Conservation (phyloP, 2,797 vertebrate genomes). For the Morelia viridis region DNA sequence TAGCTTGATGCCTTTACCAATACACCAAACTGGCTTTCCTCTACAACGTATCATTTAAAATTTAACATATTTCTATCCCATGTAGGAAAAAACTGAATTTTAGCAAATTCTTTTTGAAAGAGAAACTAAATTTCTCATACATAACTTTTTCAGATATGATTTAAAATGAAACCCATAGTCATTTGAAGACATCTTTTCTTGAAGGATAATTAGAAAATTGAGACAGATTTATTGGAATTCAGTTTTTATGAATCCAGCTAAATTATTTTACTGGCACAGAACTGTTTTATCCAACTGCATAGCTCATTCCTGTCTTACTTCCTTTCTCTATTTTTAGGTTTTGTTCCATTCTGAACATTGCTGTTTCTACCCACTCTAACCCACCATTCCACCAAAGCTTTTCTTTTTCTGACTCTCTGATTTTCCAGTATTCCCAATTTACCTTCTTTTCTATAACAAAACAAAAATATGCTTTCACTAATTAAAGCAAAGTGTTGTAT, state of each 20-base stretch:
- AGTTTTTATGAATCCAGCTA: constrained; percentile 28
- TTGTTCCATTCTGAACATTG: constrained; percentile 10
- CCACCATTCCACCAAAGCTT: constrained; percentile 7
- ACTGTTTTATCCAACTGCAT: not conserved
- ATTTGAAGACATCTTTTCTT: not conserved
- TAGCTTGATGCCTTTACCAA: too few species aligned
- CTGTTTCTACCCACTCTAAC: constrained; percentile 11
- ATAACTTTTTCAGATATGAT: not conserved
- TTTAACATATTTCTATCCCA: not conserved
- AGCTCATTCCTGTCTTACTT: constrained; percentile 31
- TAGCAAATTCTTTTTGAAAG: not conserved
- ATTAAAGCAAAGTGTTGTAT: not conserved
- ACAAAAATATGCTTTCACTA: not conserved
- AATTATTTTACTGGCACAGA: not conserved
- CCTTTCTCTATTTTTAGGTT: constrained; percentile 19
- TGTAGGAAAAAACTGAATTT: not conserved
- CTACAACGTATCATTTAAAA: not conserved
- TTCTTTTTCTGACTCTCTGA: constrained; percentile 30
- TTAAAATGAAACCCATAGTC: not conserved
- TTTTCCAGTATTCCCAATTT: constrained; percentile 24
- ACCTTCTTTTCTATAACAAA: constrained; percentile 40
- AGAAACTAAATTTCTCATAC: not conserved
- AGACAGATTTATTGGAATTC: not conserved
- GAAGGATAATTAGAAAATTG: not conserved
- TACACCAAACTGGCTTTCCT: not conserved